These are phyloP conservation scores for Nyctibius bracteatus DNA, from an alignment of 2,113 vertebrate species.

Conservation along the genomic window DNA sequence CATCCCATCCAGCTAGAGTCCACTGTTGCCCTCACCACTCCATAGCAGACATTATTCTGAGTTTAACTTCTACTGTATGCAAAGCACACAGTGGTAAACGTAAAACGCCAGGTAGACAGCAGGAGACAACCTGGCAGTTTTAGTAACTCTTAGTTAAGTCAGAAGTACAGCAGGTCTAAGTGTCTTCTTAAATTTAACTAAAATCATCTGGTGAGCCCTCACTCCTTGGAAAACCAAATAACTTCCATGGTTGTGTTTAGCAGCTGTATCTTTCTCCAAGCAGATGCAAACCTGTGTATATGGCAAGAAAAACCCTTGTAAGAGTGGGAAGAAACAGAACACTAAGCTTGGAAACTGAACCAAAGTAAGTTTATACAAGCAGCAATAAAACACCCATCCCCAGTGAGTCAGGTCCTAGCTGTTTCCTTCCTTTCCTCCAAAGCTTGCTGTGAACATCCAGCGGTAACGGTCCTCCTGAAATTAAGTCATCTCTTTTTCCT, in stretches of 20 bases:
- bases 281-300: neutral
- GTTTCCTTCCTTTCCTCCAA: constrained; percentile 27
- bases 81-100: neutral
- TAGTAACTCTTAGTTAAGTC: neutral
- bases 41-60: neutral
- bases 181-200: neutral
- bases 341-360: neutral
- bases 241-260: neutral
- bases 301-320: neutral
- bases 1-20: neutral
- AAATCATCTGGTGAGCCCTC: neutral
- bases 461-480: neutral
- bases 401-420: neutral
- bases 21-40: neutral
- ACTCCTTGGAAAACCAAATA: neutral
- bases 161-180: neutral
- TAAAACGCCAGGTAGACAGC: neutral
- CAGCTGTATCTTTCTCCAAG: neutral
- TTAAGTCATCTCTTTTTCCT: neutral
- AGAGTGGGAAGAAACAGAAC: neutral
- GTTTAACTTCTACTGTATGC: neutral
- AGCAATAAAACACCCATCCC: neutral
- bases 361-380: neutral
- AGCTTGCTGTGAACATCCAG: neutral
- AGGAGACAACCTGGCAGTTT: neutral